These are phyloP conservation scores for Synergus itoensis DNA, from an alignment of 2,888 invertebrate species.

Conservation along the genomic window DNA sequence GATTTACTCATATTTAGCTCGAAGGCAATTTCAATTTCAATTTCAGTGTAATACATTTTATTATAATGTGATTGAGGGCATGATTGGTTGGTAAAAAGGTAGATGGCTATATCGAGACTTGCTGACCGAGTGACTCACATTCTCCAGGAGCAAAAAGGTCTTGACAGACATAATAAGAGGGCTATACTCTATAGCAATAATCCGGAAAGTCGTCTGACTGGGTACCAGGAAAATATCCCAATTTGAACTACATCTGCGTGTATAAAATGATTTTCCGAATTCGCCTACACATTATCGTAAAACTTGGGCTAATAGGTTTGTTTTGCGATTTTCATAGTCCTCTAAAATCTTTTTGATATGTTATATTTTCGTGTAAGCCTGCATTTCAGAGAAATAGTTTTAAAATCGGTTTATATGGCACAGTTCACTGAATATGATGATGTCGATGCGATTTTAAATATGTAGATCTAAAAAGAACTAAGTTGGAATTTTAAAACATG, in stretches of 20 bases:
- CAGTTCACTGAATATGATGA: background rate
- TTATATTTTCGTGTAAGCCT: background rate
- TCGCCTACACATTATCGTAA: slow-evolving; percentile 13
- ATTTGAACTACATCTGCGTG: background rate
- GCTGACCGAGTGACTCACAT: slow-evolving; percentile 34
- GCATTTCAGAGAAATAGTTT: background rate
- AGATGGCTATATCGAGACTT: slow-evolving; percentile 5
- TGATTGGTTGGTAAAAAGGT: background rate
- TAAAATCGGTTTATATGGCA: background rate
- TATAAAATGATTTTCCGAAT: slow-evolving; percentile 6
- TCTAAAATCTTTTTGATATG: background rate
- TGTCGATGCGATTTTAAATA: background rate
- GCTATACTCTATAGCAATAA: background rate
- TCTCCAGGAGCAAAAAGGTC: slow-evolving; percentile 31
- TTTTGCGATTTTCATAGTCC: slow-evolving; percentile 18
- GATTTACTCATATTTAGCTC: too few relatives aligned
- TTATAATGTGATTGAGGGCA: background rate
- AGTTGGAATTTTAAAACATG: background rate
- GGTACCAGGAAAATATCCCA: slow-evolving; percentile 5
- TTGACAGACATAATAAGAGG: slow-evolving; percentile 42
- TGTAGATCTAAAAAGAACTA: background rate
- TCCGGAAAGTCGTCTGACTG: background rate
- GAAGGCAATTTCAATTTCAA: background rate
- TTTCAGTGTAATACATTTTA: background rate
- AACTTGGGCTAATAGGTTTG: background rate